Percentiles rank a stretch among this genome's conserved stretches.
phyloP scores from a whole-genome alignment of 2,797 vertebrate species.

The Morelia viridis region DNA sequence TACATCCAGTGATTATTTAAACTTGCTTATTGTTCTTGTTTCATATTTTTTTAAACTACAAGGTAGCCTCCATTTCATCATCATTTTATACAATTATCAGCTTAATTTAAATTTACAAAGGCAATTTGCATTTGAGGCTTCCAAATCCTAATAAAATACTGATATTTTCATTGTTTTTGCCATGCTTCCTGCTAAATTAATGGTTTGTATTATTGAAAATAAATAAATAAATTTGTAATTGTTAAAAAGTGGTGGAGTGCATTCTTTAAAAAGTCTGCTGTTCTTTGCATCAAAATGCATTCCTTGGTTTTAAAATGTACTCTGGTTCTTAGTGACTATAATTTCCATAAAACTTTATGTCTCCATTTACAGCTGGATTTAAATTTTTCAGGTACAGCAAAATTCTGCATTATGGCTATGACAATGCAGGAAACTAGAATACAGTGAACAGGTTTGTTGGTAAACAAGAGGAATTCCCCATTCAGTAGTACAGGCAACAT shows the following conservation, averaged over 20 bases:
- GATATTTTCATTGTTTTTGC: constrained; percentile 13
- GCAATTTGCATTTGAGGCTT: constrained; percentile 30
- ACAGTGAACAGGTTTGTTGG: constrained; percentile 62
- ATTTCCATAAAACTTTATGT: constrained; percentile 60
- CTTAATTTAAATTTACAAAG: constrained; percentile 37
- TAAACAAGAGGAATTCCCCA: constrained; percentile 69
- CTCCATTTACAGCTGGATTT: constrained; percentile 39
- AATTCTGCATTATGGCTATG: constrained; percentile 43
- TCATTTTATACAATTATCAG: constrained; percentile 52
- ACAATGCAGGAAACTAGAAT: constrained; percentile 57
- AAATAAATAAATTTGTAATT: constrained; percentile 10
- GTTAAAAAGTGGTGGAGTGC: constrained; percentile 15
- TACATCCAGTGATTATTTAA: constrained; percentile 43
- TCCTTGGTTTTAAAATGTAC: constrained; percentile 57
- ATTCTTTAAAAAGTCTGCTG: constrained; percentile 54
- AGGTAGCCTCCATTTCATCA: constrained; percentile 49
- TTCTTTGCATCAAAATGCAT: constrained; percentile 56
- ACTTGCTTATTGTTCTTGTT: constrained; percentile 37
- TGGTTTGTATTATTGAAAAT: constrained; percentile 27
- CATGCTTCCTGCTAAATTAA: constrained; percentile 39
- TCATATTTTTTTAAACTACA: constrained; percentile 37
- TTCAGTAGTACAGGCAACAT: constrained; percentile 73
- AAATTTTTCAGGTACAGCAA: constrained; percentile 34
- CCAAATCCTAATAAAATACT: constrained; percentile 26
- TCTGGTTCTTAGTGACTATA: constrained; percentile 62